Conservation (phyloP, 2,797 vertebrate genomes). For the Cirrhinus molitorella region DNA sequence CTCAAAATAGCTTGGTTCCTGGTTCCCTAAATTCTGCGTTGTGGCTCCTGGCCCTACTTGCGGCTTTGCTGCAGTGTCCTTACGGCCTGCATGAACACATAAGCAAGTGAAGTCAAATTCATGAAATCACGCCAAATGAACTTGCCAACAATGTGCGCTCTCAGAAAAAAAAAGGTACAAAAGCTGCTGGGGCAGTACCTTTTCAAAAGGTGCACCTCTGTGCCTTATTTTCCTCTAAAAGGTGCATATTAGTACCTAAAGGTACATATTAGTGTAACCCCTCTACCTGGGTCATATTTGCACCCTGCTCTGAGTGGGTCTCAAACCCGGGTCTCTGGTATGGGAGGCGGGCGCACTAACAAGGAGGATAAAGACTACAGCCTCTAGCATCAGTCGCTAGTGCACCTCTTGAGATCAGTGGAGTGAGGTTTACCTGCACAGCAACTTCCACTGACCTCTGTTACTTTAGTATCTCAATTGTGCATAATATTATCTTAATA, state of each 20-base stretch:
- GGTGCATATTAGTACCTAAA: background rate
- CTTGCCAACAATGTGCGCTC: background rate
- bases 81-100: constrained; percentile 35
- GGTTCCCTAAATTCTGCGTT: constrained; percentile 81
- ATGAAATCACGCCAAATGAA: background rate
- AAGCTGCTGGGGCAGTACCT: background rate
- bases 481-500: too few relatives aligned
- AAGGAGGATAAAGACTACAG: too few relatives aligned
- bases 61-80: constrained; percentile 75
- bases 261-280: too few relatives aligned
- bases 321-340: too few relatives aligned
- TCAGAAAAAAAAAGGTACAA: background rate
- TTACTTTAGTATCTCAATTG: too few relatives aligned
- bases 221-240: background rate
- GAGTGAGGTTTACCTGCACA: too few relatives aligned
- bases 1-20: constrained; percentile 96
- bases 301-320: too few relatives aligned
- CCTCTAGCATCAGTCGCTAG: too few relatives aligned
- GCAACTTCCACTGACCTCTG: too few relatives aligned
- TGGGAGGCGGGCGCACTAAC: too few relatives aligned
- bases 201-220: background rate
- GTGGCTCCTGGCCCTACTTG: constrained; percentile 64
- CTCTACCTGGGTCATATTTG: too few relatives aligned
- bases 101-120: background rate
- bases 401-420: too few relatives aligned